These are phyloP conservation scores for Philonicus albiceps DNA, from an alignment of 2,888 invertebrate species.

Conservation along the genomic window DNA sequence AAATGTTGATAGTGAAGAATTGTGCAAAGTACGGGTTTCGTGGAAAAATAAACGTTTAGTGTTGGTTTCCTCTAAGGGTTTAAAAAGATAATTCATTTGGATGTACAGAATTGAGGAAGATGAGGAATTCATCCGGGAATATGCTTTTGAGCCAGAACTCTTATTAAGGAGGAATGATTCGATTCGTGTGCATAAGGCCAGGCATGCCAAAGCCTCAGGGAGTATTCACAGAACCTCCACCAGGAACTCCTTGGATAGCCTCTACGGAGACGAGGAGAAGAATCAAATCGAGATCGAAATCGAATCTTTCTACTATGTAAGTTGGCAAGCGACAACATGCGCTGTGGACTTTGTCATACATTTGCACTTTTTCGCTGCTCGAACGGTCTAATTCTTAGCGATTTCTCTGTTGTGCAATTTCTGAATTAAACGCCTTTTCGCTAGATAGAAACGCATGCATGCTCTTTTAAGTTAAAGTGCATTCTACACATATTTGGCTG, in stretches of 20 bases:
- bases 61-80: not conserved
- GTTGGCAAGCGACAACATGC: conserved; percentile 46
- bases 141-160: conserved; percentile 60
- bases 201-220: conserved; percentile 46
- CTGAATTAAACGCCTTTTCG: not conserved
- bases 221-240: not conserved
- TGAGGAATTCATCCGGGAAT: conserved; percentile 62
- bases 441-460: not conserved
- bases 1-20: conserved; percentile 49
- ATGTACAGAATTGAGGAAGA: conserved; percentile 50
- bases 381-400: not conserved
- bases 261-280: conserved; percentile 51
- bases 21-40: conserved; percentile 51
- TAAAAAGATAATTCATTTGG: not conserved
- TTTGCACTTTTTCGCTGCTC: not conserved
- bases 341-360: not conserved
- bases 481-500: not conserved
- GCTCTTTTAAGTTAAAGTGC: not conserved
- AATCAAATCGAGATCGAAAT: conserved; percentile 60
- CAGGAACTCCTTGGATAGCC: conserved; percentile 1
- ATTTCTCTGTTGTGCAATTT: not conserved
- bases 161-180: conserved; percentile 59
- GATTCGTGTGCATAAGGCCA: conserved; percentile 52
- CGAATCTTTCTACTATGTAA: conserved; percentile 62
- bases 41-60: conserved; percentile 44